Evolutionary conservation across 92 coral and sea anemone species (phyloP), one percentile per base, ranked within the genome.

Genomic region (Zoanthus gigantus): DNA sequence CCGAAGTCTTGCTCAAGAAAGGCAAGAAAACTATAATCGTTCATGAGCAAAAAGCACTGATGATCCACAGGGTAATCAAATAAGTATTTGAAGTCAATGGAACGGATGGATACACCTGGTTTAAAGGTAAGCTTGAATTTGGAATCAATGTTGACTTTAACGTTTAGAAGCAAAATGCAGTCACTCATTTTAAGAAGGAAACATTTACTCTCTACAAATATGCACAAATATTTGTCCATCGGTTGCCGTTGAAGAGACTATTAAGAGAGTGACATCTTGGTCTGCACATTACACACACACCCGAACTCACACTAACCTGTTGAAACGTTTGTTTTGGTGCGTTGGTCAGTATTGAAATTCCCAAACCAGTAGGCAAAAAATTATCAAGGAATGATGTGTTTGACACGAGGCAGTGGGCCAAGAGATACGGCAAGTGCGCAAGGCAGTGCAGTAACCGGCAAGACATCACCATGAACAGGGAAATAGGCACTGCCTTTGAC

Each of bases 131-230:
- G 42, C 4, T 37, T 37, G 23, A 23, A 23, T 23, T 23, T 23
- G 23, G 23, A 23, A 23, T 23, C 23, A 23, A 23, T 60, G 66
- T 17, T 15, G 28, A 61, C 68, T 16, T 61, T 6, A 61, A 61
- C 16, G 68, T 17, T 6, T 18, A 61, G 68, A 61, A 89, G 54
- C 92, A 92, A 63, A 89, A 89, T 86, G 90, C 89, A 48, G 90
- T 92, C 29, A 83, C 89, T 72, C 82, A 54, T 3, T 30, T 77
- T 53, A 77, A 77, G 67, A 53, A 52, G 17, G 67, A 89, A 50
- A 89, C 93, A 60, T 86, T 86, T 77, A 90, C 87, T 30, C 74
- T 86, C 29, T 90, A 92, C 81, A 89, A 92, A 57, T 90, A 90
- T 76, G 89, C 94, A 67, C 88, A 78, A 58, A 92, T 90, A 12